Evolutionary conservation across 2,797 vertebrate genomes (phyloP).

Genomic region (Chromis chromis): DNA sequence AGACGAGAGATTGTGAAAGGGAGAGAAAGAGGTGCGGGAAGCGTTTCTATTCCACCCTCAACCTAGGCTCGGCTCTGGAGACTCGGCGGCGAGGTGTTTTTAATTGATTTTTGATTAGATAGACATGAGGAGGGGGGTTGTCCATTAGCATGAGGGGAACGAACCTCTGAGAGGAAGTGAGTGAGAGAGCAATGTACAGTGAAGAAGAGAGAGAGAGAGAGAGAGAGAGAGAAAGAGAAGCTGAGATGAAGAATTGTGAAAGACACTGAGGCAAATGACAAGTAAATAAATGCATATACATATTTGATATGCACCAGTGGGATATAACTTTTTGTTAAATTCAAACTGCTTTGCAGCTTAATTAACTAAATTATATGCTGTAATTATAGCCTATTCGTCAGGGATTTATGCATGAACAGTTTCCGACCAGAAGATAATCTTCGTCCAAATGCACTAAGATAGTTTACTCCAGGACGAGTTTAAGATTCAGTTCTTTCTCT

Average conservation of each 20-base stretch:
- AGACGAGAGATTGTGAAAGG: constrained; percentile 50
- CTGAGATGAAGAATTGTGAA: constrained; percentile 53
- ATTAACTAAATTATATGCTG: constrained; percentile 77
- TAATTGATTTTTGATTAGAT: constrained; percentile 92
- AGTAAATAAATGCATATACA: constrained; percentile 72
- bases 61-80: constrained; percentile 83
- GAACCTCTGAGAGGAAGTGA: constrained; percentile 76
- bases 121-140: constrained; percentile 78
- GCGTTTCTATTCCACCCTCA: constrained; percentile 85
- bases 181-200: constrained; percentile 65
- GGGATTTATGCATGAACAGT: constrained; percentile 54
- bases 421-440: constrained; percentile 25
- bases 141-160: constrained; percentile 88
- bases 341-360: constrained; percentile 70
- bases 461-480: not conserved
- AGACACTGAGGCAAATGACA: constrained; percentile 68
- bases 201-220: constrained; percentile 43
- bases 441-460: not conserved
- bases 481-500: constrained; percentile 5
- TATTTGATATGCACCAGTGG: constrained; percentile 73
- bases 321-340: constrained; percentile 63
- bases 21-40: constrained; percentile 82
- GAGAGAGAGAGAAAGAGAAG: constrained; percentile 45
- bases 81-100: constrained; percentile 89
- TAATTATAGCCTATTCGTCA: constrained; percentile 73